Conservation (phyloP, 1,140 invertebrate species). For the Venturia canescens region DNA sequence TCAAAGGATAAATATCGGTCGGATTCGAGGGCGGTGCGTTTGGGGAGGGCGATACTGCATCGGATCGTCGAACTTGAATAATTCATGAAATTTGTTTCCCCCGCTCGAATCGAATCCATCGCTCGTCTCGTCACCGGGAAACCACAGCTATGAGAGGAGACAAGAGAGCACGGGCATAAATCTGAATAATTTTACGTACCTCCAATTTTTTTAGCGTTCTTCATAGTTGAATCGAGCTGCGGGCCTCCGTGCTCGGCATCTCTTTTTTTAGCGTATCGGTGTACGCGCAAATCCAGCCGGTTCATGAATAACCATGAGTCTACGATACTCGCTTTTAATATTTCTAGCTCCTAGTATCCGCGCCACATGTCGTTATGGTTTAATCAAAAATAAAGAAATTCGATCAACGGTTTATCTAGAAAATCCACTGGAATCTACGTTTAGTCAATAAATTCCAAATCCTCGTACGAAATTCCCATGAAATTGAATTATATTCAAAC, state of each 20-base stretch:
- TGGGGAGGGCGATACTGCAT: background rate
- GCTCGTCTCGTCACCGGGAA: constrained; percentile 64
- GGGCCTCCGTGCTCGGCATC: constrained; percentile 7
- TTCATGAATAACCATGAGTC: constrained; percentile 68
- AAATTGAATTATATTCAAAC: no score
- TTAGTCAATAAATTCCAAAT: no score
- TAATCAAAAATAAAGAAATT: background rate
- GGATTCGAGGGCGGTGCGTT: constrained; percentile 57
- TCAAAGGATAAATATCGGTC: constrained; percentile 64
- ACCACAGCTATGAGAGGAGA: constrained; percentile 57
- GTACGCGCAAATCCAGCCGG: constrained; percentile 27
- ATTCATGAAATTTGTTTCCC: constrained; percentile 73
- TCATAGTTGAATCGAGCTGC: constrained; percentile 56
- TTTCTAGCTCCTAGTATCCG: constrained; percentile 49
- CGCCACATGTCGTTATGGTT: background rate
- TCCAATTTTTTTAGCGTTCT: constrained; percentile 72
- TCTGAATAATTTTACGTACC: constrained; percentile 73
- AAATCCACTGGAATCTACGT: no score
- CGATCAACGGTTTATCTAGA: no score
- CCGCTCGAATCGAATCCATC: constrained; percentile 68
- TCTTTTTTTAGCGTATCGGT: constrained; percentile 1
- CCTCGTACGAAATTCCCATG: no score
- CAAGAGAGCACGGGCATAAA: constrained; percentile 68
- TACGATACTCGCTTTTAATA: constrained; percentile 60
- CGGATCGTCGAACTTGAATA: constrained; percentile 65